Base-by-base conservation (phyloP, 2,888 invertebrate species). In the Lasius platythorax region DNA sequence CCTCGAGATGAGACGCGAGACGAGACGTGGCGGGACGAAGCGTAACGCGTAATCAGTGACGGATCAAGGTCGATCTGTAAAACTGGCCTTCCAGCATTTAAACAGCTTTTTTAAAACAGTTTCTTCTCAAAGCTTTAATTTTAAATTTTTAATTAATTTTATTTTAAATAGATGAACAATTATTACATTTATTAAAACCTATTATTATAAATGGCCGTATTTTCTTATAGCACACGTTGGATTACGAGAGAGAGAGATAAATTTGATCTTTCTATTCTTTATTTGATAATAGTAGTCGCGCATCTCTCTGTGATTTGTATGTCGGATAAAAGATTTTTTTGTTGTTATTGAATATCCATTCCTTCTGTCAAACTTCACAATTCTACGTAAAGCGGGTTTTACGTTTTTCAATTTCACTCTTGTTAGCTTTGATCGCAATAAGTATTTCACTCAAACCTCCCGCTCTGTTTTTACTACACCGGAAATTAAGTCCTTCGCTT, bases 1-100 rank as follows among this genome's bases (percentile, higher is more conserved):
- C 40, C 73, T 73, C 40, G 58, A 73, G 37, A 58, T 73, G 50
- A 18, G 46, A 56, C 8, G 56, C 56, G 37, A 40, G 61, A 61
- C 56, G 28, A 37, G 53, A 72, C 5, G 23, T 23, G 72, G 37
- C 53, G 72, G 37, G 53, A 23, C 9, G 11, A 2, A 28, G 28
- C 28, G 28, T 40, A 58, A 61, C 18, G 28, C 40, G 40, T 30
- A 28, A 61, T 74, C 40, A 74, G 18, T 30, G 61, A 5, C 12
- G 58, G 9, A 74, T 61, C 61, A 28, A 74, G 30, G 58, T 74
- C 28, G 12, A 40, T 23, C 28, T 58, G 23, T 18, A 2, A 58
- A 40, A 40, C 5, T 40, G 40, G 5, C 37, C 56, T 37, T 73
- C 53, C 72, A 9, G 23, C 33, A 15, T 50, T 33, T n/a, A 8